phyloP scores from a whole-genome alignment of 1,140 invertebrate species.

The Bombus ignitus region DNA sequence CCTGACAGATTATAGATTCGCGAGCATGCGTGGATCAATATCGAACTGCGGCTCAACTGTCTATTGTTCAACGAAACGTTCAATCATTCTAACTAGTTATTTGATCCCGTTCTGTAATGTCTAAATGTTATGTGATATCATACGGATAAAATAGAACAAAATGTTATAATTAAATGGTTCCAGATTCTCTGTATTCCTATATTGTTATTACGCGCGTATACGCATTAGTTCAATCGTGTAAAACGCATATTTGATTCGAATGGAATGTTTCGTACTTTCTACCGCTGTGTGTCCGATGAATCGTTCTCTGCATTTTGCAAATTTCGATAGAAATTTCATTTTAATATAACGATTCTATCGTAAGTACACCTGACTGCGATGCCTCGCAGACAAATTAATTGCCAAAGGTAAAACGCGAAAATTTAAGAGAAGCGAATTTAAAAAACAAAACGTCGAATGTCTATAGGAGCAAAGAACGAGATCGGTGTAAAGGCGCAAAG shows the following conservation, averaged over 20 bases:
- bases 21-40: neutral
- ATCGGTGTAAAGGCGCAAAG: neutral
- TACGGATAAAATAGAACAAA: neutral
- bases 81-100: neutral
- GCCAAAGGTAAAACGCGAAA: neutral
- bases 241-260: neutral
- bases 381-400: neutral
- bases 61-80: neutral
- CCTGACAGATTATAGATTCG: neutral
- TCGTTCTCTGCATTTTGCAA: neutral
- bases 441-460: neutral
- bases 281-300: neutral
- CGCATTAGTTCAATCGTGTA: neutral
- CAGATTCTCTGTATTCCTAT: neutral
- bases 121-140: no score
- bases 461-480: neutral
- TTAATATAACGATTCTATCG: neutral
- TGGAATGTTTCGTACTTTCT: neutral
- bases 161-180: neutral
- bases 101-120: neutral
- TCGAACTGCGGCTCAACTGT: neutral
- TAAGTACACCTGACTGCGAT: neutral
- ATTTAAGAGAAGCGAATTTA: neutral
- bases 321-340: neutral
- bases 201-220: neutral